These are phyloP conservation scores for Anoncus sp. DNA, from an alignment of 2,888 invertebrate species.

Conservation along the genomic window DNA sequence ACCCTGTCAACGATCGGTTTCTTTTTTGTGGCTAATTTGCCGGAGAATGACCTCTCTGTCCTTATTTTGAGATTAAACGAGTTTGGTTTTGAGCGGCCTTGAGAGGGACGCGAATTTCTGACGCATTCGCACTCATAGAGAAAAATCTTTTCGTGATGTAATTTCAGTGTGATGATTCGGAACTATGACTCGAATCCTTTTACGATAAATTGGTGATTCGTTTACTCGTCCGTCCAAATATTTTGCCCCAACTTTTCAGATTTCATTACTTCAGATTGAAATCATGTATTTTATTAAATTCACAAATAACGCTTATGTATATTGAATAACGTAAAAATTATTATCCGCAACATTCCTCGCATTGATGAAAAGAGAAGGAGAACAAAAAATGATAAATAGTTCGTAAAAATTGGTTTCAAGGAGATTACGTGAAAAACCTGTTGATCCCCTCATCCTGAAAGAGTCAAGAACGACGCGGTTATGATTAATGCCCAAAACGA, in stretches of 20 bases:
- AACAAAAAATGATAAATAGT: conserved; percentile 35
- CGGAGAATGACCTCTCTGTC: conserved; percentile 41
- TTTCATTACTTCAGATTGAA: too few relatives aligned
- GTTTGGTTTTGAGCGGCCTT: background rate
- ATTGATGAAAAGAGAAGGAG: background rate
- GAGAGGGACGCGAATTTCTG: conserved; percentile 7
- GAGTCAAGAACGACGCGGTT: conserved; percentile 16
- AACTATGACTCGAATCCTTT: conserved; percentile 20
- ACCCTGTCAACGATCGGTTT: conserved; percentile 1
- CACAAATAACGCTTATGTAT: background rate
- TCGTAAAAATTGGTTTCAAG: conserved; percentile 44
- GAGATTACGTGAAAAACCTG: conserved; percentile 49
- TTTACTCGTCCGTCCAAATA: too few relatives aligned
- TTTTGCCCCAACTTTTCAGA: too few relatives aligned
- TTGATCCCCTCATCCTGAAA: conserved; percentile 20
- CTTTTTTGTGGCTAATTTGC: conserved; percentile 47
- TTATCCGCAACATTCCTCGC: conserved; percentile 6
- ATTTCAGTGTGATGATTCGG: background rate
- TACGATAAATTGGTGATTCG: too few relatives aligned
- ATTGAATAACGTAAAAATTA: background rate
- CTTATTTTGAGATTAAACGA: conserved; percentile 19
- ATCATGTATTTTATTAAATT: too few relatives aligned
- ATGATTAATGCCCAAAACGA: conserved; percentile 55
- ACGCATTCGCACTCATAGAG: too few relatives aligned
- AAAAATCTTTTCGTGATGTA: background rate